Evolutionary conservation across 2,797 vertebrate genomes (phyloP).

Genomic region (Neomorphus geoffroyi): DNA sequence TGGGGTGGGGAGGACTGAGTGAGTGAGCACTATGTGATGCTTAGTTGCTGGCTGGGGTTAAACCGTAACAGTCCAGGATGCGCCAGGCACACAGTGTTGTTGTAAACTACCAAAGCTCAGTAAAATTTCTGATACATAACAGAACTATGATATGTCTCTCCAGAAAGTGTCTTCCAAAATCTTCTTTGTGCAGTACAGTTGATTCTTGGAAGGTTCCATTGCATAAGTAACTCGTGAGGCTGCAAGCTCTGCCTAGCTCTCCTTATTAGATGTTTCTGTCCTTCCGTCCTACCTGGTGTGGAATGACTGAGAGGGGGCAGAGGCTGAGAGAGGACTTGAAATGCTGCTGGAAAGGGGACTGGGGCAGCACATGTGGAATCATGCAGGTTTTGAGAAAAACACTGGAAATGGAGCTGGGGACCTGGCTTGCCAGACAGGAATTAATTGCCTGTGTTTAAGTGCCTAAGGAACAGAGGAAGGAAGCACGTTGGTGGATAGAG

Average conservation of each 20-base stretch:
- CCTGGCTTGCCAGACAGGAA: neutral
- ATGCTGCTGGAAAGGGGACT: neutral
- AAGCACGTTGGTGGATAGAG: neutral
- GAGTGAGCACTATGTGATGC: too few species aligned
- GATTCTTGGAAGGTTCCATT: neutral
- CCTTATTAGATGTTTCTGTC: too few species aligned
- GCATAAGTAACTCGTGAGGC: neutral
- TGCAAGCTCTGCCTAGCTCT: neutral
- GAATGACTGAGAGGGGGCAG: too few species aligned
- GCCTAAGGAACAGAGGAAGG: neutral
- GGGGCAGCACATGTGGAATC: accelerated
- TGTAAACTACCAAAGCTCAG: neutral
- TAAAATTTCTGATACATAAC: neutral
- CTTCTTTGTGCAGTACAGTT: neutral
- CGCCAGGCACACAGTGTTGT: neutral
- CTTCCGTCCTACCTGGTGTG: too few species aligned
- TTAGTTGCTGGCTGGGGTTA: too few species aligned
- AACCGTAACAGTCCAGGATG: too few species aligned
- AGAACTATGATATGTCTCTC: neutral
- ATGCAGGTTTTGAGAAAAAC: neutral
- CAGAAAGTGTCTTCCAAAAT: neutral
- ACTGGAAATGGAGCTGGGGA: neutral
- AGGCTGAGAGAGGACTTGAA: neutral
- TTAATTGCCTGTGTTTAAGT: neutral
- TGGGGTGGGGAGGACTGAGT: too few species aligned